These are phyloP conservation scores for Ancistrus triradiatus DNA, from an alignment of 2,113 vertebrate species.

Conservation along the genomic window DNA sequence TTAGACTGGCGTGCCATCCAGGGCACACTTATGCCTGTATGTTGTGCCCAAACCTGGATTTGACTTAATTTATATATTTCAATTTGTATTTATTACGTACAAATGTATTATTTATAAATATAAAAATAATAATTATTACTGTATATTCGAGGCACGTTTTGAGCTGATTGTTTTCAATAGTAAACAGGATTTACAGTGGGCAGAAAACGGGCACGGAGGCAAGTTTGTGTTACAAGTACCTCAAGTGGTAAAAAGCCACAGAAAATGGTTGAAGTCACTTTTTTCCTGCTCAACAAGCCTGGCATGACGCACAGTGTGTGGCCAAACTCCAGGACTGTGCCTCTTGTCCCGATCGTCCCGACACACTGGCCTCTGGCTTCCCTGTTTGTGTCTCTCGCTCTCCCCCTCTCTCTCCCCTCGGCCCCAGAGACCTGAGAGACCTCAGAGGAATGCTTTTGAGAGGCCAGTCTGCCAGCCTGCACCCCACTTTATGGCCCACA, in stretches of 20 bases:
- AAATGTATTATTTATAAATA: too few species aligned
- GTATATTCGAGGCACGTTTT: too few species aligned
- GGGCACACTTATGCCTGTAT: too few species aligned
- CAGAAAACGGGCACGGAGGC: background rate
- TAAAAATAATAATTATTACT: too few species aligned
- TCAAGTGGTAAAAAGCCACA: slow-evolving; percentile 14
- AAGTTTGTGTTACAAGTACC: slow-evolving; percentile 8
- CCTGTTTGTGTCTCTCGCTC: slow-evolving; percentile 30
- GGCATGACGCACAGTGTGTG: slow-evolving; percentile 36
- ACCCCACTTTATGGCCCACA: slow-evolving; percentile 39
- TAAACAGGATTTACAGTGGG: too few species aligned
- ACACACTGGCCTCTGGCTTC: slow-evolving; percentile 44
- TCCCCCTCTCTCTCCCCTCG: slow-evolving; percentile 30
- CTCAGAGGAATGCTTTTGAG: slow-evolving; percentile 46
- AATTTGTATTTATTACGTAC: too few species aligned
- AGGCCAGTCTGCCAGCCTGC: slow-evolving; percentile 40
- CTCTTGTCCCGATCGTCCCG: slow-evolving; percentile 38
- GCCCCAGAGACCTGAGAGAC: slow-evolving; percentile 46
- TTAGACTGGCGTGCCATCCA: too few species aligned
- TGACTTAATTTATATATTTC: too few species aligned
- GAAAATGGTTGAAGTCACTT: slow-evolving; percentile 20
- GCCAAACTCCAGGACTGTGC: slow-evolving; percentile 38
- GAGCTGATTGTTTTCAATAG: too few species aligned
- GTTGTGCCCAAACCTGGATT: too few species aligned
- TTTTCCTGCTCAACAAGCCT: slow-evolving; percentile 21